phyloP scores from a whole-genome alignment of 2,888 invertebrate genomes.

The Agrenia bidenticulata region DNA sequence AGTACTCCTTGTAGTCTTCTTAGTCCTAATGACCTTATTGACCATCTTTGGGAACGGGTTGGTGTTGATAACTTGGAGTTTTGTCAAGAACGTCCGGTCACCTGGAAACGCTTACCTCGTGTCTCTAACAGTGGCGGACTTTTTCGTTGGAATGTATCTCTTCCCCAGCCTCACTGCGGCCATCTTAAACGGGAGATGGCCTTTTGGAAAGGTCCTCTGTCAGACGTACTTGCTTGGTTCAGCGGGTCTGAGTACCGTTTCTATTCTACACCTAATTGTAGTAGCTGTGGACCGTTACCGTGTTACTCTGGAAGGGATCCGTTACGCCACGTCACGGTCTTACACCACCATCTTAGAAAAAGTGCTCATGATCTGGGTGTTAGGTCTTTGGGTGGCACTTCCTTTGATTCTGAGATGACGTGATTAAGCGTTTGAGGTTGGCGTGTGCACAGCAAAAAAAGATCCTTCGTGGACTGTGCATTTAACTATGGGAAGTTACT shows the following conservation, averaged over 20 bases:
- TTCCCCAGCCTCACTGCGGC: constrained; percentile 40
- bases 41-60: constrained; percentile 30
- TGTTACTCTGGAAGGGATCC: constrained; percentile 39
- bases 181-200: constrained; percentile 31
- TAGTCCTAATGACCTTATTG: no score
- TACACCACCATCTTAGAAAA: constrained; percentile 16
- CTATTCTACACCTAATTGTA: constrained; percentile 45
- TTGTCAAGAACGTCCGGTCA: constrained; percentile 29
- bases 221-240: constrained; percentile 38
- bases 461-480: constrained; percentile 88
- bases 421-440: constrained; percentile 73
- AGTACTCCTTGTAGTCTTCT: no score
- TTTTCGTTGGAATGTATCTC: constrained; percentile 40
- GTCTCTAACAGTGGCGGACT: constrained; percentile 41
- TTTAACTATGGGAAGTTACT: constrained; percentile 90
- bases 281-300: constrained; percentile 47
- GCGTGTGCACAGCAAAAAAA: constrained; percentile 79
- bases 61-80: constrained; percentile 42
- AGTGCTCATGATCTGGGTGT: constrained; percentile 80
- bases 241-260: constrained; percentile 37
- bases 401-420: constrained; percentile 72
- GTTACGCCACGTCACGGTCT: constrained; percentile 23
- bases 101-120: constrained; percentile 45
- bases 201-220: constrained; percentile 24
- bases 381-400: constrained; percentile 81